Evolutionary conservation across 2,888 invertebrate genomes (phyloP), one percentile per base, ranked within the genome.

Genomic region (Epirrhoe tristata): DNA sequence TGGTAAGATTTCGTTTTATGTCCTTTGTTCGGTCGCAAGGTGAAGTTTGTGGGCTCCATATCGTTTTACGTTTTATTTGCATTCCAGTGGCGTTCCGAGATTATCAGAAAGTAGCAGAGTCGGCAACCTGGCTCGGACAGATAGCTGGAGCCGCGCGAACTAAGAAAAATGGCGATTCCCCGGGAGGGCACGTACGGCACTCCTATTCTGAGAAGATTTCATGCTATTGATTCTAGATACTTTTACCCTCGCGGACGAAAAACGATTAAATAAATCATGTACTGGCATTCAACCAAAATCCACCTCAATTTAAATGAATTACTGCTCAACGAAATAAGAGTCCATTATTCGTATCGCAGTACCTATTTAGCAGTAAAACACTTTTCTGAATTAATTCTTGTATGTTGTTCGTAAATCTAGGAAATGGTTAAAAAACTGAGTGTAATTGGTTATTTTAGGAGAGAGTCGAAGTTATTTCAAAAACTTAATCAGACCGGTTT

Each of bases 91-190:
- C 39, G 31, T 86, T 54, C 39, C 17, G 72, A 79, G 82, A 84
- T 86, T 86, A 84, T 84, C 81, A 75, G 75, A 73, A 82, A 55
- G 77, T 81, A 81, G 82, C 80, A 74, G 78, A 82, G 79, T 80
- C 77, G 79, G 84, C 84, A 78, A 79, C 80, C 83, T 85, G 81
- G 79, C 71, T 60, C 64, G 71, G 77, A 79, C 81, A 82, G 85
- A 85, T 84, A 84, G 81, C 76, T 68, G 75, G 74, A 71, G 64
- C 75, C 72, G 43, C 72, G 72, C 67, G 69, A 76, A 74, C 73
- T 73, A 79, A 84, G 84, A 86, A 82, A 86, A 84, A 87, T 86
- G 78, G 83, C 77, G 75, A 58, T 39, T 36, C 76, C 63, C 48
- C 59, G 17, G 66, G 59, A 55, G 63, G 53, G 66, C 74, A 74